Conservation (phyloP, 37 sponge, comb jelly and placozoan species). For the Halichondria panicea region DNA sequence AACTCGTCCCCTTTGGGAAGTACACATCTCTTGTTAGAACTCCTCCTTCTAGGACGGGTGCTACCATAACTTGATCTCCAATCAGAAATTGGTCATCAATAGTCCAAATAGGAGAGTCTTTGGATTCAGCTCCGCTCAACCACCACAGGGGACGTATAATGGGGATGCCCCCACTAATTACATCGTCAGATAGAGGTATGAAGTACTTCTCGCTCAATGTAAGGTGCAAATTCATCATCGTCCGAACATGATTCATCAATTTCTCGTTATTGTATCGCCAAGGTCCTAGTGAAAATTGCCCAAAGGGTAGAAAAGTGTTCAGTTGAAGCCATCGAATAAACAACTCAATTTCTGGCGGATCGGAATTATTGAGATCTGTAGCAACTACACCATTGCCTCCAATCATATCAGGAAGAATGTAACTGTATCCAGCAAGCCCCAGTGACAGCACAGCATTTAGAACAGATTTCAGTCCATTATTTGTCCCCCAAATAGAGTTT, state of each 20-base stretch:
- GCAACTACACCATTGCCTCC: constrained; percentile 39
- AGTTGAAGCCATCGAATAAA: constrained; percentile 85
- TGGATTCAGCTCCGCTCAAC: constrained; percentile 22
- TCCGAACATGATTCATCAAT: constrained; percentile 13
- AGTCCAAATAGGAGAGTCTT: constrained; percentile 24
- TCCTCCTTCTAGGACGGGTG: constrained; percentile 48
- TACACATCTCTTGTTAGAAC: constrained; percentile 18
- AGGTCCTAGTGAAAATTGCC: constrained; percentile 85
- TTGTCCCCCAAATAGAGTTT: constrained; percentile 55
- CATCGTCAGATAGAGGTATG: constrained; percentile 14
- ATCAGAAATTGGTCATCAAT: constrained; percentile 76
- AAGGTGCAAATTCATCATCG: constrained; percentile 39
- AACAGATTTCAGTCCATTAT: constrained; percentile 77
- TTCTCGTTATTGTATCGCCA: constrained; percentile 27
- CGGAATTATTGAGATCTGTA: not conserved
- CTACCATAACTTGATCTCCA: constrained; percentile 78
- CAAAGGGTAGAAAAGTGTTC: constrained; percentile 73
- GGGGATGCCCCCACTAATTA: constrained; percentile 41
- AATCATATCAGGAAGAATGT: constrained; percentile 72
- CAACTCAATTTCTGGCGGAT: constrained; percentile 30
- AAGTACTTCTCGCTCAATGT: not conserved
- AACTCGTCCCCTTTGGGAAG: constrained; percentile 41
- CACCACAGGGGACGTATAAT: constrained; percentile 94
- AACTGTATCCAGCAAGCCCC: constrained; percentile 81
- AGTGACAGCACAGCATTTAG: constrained; percentile 71